phyloP scores from a whole-genome alignment of 2,888 invertebrate genomes.

The Selenia dentaria region DNA sequence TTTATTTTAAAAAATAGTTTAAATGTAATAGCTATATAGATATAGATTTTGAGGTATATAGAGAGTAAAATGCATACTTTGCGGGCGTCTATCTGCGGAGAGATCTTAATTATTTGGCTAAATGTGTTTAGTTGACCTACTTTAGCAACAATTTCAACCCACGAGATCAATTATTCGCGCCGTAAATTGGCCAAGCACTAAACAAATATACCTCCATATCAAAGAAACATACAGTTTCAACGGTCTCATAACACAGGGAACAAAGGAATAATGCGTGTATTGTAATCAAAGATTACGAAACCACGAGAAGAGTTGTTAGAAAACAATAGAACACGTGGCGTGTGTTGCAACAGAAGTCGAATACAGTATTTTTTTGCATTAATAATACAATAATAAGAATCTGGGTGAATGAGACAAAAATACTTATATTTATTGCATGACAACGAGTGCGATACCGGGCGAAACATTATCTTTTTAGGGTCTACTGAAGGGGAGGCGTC shows the following conservation, averaged over 20 bases:
- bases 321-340: slow-evolving; percentile 62
- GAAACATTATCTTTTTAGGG: no score
- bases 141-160: slow-evolving; percentile 34
- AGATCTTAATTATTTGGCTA: slow-evolving; percentile 29
- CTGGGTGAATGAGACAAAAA: no score
- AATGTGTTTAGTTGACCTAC: slow-evolving; percentile 37
- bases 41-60: no score
- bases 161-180: slow-evolving; percentile 41
- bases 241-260: slow-evolving; percentile 35
- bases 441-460: no score
- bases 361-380: no score
- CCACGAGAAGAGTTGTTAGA: slow-evolving; percentile 39
- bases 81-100: no score
- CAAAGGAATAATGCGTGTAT: slow-evolving; percentile 39
- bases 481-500: no score
- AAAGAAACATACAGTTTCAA: slow-evolving; percentile 17
- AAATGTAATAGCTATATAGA: no score
- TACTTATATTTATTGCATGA: no score
- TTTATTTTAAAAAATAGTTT: no score
- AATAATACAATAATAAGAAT: no score
- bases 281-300: slow-evolving; percentile 41
- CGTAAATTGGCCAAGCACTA: slow-evolving; percentile 16
- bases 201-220: slow-evolving; percentile 13
- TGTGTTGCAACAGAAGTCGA: slow-evolving; percentile 51
- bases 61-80: no score